Conservation (phyloP, 2,797 vertebrate species). For the Macrochelys suwanniensis region DNA sequence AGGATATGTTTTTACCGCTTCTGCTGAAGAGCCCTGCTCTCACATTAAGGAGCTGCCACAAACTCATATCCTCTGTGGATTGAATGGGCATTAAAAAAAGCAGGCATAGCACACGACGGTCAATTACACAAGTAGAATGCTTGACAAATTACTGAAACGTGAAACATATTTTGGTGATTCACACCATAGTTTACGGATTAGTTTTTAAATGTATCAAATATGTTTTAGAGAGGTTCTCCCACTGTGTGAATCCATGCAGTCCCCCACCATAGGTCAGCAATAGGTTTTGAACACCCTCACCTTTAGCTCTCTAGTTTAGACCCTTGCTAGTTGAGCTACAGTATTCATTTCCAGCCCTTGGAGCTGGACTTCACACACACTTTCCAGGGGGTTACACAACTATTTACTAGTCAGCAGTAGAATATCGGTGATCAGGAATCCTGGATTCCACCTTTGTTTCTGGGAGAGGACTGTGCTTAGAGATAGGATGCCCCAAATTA, state of each 20-base stretch:
- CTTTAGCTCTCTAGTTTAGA: background rate
- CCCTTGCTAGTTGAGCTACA: background rate
- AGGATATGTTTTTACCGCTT: background rate
- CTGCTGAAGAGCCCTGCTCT: background rate
- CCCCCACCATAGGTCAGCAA: background rate
- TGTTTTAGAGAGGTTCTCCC: background rate
- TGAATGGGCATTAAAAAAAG: background rate
- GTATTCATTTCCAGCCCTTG: background rate
- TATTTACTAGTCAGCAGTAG: background rate
- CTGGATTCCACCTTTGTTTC: background rate
- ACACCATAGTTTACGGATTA: background rate
- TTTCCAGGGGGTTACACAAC: background rate
- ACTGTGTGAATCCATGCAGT: background rate
- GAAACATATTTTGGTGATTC: background rate
- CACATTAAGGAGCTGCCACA: background rate
- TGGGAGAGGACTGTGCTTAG: too few relatives aligned
- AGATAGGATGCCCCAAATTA: background rate
- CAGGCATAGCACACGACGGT: background rate
- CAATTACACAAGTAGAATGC: background rate
- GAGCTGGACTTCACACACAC: background rate
- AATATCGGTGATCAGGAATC: background rate
- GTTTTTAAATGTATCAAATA: background rate
- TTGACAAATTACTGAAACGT: conserved; percentile 5
- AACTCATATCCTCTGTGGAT: background rate
- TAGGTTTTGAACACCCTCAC: background rate